Evolutionary conservation across 2,797 vertebrate genomes (phyloP), one percentile per base, ranked within the genome.

Genomic region (Oryzias sinensis): DNA sequence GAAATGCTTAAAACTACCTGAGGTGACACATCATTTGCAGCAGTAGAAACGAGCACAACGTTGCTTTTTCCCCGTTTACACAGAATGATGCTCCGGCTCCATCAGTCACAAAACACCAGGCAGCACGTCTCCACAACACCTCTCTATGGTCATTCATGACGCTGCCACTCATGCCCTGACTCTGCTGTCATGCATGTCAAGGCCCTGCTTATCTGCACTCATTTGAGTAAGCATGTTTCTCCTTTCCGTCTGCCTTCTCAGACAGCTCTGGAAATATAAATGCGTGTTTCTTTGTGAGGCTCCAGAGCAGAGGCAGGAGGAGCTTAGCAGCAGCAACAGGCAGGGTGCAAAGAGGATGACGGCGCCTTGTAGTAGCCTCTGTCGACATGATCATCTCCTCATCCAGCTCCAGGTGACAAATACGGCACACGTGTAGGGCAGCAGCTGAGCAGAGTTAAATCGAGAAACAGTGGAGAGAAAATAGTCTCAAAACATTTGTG

Each of bases 161-260:
- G 56, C 67, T 68, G 82, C 83, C 83, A 85, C 72, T 90, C 85
- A 87, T 69, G 79, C 20, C 71, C 86, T 78, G 82, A 88, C 72
- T 85, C 60, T 15, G 66, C 80, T 69, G 62, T 59, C 63, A 48
- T 49, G 70, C 55, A 76, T 65, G 49, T 44, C n/a, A 47, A 65
- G 56, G 44, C 53, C 59, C 42, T 43, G 14, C 64, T 65, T 50
- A 59, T 44, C 25, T 59, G 53, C 20, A 22, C 18, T 53, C 57
- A 66, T 68, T 80, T 62, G 62, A 56, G 73, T 68, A 65, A 67
- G 51, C 44, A 37, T 66, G 52, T 53, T 54, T 62, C 60, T 59
- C 5, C 37, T n/a, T 49, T 18, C 40, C 15, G 51, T 45, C 5
- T 33, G 6, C 17, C 22, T 17, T 15, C 47, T 65, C 47, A 59